Base-by-base conservation (phyloP, 2,797 vertebrate species). In the Lophotriccus pileatus region DNA sequence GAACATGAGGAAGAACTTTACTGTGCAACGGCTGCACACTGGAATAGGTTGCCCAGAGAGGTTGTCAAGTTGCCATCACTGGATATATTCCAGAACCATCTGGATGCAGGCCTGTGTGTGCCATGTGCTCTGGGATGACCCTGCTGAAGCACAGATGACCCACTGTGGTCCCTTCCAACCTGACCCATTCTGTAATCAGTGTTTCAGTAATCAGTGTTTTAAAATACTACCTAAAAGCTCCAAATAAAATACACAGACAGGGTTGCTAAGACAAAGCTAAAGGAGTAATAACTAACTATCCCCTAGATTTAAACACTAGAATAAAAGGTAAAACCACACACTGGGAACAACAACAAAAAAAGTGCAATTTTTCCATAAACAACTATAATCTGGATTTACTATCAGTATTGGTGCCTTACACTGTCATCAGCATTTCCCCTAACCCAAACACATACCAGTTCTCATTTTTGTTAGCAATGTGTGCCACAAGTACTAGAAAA, bases 261-360 rank as follows among this genome's bases (percentile, higher is more conserved):
- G 7, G 55, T 63, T 85, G 41, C 66, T 80, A 77, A 70, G 5
- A 8, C 25, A 68, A 64, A 72, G n/a, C 28, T 85, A 21, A 70
- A 62, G 69, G 41, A 87, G n/a, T 25, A 32, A 14, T 80, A 82
- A 66, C 9, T 58, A 78, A 63, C 28, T 34, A 9, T 14, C 30
- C 11, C 32, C 68, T 69, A 44, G 27, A 60, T 56, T 60, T 59
- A 78, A 69, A 70, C 32, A 5, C 44, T 12, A 21, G 37, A 32
- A 67, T 9, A 4, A 44, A 28, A 67, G 25, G 23, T 62, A 70
- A 41, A 64, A 34, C 41, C 0, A 0, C n/a, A 47, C 3, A 0
- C 59, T 74, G 43, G 10, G 36, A 91, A 64, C 62, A 68, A 32
- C 39, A 34, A 58, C 43, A 52, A 7, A 30, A 21, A 7, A 19